These are phyloP conservation scores for Amphipyra tragopoginis DNA, from an alignment of 2,888 invertebrate species.

Conservation along the genomic window DNA sequence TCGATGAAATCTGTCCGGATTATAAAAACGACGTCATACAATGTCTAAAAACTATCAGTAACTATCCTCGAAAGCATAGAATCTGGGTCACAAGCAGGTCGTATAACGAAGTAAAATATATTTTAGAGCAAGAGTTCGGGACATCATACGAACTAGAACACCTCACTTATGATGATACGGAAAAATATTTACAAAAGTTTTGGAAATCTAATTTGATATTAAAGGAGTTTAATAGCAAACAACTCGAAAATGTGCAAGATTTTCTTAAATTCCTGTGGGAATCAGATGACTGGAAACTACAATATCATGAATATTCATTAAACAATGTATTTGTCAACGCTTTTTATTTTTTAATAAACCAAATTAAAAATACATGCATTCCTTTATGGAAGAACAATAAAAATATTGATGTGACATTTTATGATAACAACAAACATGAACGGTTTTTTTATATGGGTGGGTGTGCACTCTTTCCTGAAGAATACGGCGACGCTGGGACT, in stretches of 20 bases:
- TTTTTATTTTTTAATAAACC: no score
- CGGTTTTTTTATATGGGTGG: no score
- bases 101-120: constrained; percentile 32
- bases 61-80: constrained; percentile 13
- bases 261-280: constrained; percentile 18
- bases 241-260: constrained; percentile 26
- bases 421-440: no score
- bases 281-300: neutral
- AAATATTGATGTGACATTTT: no score
- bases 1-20: no score
- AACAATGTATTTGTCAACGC: neutral
- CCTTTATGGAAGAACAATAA: no score
- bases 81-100: constrained; percentile 53
- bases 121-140: constrained; percentile 35
- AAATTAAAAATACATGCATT: no score
- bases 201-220: constrained; percentile 29
- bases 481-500: neutral
- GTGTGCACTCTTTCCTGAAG: no score
- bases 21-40: no score
- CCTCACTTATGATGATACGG: constrained; percentile 19
- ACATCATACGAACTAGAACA: constrained; percentile 22
- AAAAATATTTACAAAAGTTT: constrained; percentile 35
- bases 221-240: constrained; percentile 9
- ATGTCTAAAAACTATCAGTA: no score
- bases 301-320: no score